Percentiles rank a stretch among this genome's conserved stretches.
Conservation (phyloP, 2,888 invertebrate genomes). For the Leistus spinibarbis region DNA sequence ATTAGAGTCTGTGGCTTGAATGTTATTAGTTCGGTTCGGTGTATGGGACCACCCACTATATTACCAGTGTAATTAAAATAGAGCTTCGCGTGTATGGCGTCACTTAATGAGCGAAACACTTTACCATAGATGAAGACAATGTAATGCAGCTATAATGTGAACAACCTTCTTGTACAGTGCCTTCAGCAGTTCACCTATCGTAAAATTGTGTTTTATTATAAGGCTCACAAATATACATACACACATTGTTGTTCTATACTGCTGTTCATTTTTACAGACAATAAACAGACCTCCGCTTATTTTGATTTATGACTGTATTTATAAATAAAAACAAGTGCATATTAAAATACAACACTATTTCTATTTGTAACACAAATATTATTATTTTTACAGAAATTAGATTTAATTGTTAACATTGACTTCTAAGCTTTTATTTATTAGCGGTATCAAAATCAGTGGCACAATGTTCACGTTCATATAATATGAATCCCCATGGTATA, state of each 20-base stretch:
- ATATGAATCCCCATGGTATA: constrained; percentile 8
- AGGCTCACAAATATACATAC: not conserved
- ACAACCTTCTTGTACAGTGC: not conserved
- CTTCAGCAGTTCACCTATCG: not conserved
- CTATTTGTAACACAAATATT: too few relatives aligned
- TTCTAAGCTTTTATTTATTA: not conserved
- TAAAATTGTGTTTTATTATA: not conserved
- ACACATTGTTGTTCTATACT: not conserved
- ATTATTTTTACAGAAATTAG: too few relatives aligned
- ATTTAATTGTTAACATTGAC: not conserved
- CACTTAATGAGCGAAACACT: not conserved
- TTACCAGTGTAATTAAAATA: not conserved
- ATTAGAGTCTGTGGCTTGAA: not conserved
- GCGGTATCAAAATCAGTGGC: not conserved
- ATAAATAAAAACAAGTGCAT: too few relatives aligned
- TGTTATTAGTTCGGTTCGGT: not conserved
- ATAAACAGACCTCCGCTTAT: not conserved
- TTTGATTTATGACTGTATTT: too few relatives aligned
- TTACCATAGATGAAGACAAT: not conserved
- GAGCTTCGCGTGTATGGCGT: not conserved
- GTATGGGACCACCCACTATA: not conserved
- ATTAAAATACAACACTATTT: too few relatives aligned
- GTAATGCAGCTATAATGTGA: not conserved
- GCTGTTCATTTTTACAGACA: not conserved
- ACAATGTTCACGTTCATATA: not conserved